Percentiles rank a stretch among this genome's conserved stretches.
phyloP scores from a whole-genome alignment of 2,797 vertebrate species.

The Taeniopygia guttata region DNA sequence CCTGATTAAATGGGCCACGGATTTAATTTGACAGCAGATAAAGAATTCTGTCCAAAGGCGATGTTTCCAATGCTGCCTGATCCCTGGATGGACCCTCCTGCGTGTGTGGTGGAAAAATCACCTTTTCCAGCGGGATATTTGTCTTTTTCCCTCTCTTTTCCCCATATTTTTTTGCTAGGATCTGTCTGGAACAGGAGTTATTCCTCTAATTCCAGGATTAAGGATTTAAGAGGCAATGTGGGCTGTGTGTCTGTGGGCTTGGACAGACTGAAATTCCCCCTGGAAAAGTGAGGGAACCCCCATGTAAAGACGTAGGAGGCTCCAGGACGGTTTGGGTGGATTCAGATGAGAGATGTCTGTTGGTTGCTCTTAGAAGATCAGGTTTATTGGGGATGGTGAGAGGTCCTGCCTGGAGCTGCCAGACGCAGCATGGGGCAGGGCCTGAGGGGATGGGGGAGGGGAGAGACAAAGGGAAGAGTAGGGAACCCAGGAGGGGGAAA shows the following conservation, averaged over 20 bases:
- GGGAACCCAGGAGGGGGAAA: too few relatives aligned
- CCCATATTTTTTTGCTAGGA: not conserved
- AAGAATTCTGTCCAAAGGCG: conserved; percentile 5
- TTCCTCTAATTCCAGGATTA: not conserved
- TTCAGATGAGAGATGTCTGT: too few relatives aligned
- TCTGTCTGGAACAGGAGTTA: not conserved
- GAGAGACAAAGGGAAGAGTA: too few relatives aligned
- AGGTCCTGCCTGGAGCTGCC: too few relatives aligned
- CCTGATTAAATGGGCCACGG: conserved; percentile 19
- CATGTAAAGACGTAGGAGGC: too few relatives aligned
- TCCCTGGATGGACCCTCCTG: not conserved
- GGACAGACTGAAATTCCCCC: not conserved
- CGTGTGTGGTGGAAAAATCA: not conserved
- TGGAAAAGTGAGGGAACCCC: not conserved
- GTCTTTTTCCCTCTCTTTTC: not conserved
- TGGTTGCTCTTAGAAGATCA: too few relatives aligned
- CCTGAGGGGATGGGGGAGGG: too few relatives aligned
- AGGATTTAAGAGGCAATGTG: rapidly evolving
- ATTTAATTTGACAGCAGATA: conserved; percentile 34
- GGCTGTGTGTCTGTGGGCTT: not conserved
- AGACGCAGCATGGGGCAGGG: too few relatives aligned
- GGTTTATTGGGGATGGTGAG: too few relatives aligned
- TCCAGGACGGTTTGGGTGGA: too few relatives aligned
- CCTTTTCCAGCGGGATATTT: not conserved
- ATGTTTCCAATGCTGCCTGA: not conserved